Percentiles rank a stretch among this genome's conserved stretches.
Conservation (phyloP, 2,888 invertebrate genomes). For the Ypsolopha scabrella region DNA sequence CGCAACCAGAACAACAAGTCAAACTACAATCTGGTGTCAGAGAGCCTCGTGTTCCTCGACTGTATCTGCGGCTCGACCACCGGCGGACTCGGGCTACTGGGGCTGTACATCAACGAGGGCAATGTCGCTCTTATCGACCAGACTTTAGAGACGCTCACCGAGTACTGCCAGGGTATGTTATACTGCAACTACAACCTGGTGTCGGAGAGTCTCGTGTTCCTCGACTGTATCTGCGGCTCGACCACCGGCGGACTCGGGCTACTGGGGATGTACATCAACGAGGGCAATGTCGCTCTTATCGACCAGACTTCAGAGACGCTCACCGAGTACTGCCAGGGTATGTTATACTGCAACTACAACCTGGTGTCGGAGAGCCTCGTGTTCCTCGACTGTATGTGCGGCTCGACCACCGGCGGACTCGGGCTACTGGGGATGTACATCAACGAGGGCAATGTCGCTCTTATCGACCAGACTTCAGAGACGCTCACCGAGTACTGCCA, state of each 20-base stretch:
- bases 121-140: conserved; percentile 98
- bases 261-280: conserved; percentile 96
- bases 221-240: conserved; percentile 99
- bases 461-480: conserved; percentile 98
- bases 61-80: conserved; percentile 99
- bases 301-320: conserved; percentile 98
- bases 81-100: conserved; percentile 96
- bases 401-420: conserved; percentile 98
- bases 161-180: conserved; percentile 85
- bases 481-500: conserved; percentile 99
- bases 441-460: conserved; percentile 95
- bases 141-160: conserved; percentile 96
- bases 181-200: conserved; percentile 89
- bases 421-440: conserved; percentile 97
- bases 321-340: conserved; percentile 95
- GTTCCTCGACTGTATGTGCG: conserved; percentile 99
- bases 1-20: conserved; percentile 97
- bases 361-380: conserved; percentile 97
- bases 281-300: conserved; percentile 95
- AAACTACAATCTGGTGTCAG: conserved; percentile 96
- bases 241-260: conserved; percentile 99
- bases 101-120: conserved; percentile 97
- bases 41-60: conserved; percentile 98
- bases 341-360: conserved; percentile 78
- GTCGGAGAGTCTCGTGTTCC: conserved; percentile 97